These are phyloP conservation scores for Watsonalla binaria DNA, from an alignment of 2,888 invertebrate genomes.

Conservation along the genomic window DNA sequence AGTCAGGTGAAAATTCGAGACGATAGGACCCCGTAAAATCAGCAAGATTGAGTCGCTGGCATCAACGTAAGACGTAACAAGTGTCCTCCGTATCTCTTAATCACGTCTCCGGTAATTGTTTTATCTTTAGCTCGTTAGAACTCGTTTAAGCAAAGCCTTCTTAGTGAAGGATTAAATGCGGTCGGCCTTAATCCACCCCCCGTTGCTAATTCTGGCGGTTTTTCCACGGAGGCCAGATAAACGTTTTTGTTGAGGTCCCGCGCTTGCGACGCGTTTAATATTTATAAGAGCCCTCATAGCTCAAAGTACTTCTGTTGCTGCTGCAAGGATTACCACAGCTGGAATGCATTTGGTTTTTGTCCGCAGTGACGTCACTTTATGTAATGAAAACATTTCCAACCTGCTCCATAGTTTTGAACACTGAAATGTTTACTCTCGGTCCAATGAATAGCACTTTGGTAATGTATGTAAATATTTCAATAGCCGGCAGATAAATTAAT, in stretches of 20 bases:
- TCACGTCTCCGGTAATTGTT: constrained; percentile 76
- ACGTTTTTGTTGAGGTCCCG: constrained; percentile 71
- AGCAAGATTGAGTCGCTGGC: constrained; percentile 30
- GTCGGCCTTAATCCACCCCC: constrained; percentile 76
- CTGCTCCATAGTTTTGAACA: constrained; percentile 12
- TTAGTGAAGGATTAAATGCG: constrained; percentile 79
- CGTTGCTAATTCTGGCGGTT: constrained; percentile 76
- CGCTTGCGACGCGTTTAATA: constrained; percentile 63
- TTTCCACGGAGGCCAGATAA: constrained; percentile 75
- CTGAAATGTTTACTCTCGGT: constrained; percentile 3
- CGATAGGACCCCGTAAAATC: constrained; percentile 30
- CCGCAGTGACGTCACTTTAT: constrained; percentile 39
- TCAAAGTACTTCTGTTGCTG: constrained; percentile 56
- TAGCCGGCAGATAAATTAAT: constrained; percentile 38
- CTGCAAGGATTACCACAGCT: constrained; percentile 59
- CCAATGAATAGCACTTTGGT: not conserved
- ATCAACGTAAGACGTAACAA: constrained; percentile 71
- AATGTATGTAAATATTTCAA: constrained; percentile 14
- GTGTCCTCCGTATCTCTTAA: constrained; percentile 77
- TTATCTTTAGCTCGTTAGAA: constrained; percentile 79
- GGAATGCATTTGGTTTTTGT: constrained; percentile 59
- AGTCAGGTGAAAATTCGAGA: constrained; percentile 10
- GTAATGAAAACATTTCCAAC: constrained; percentile 42
- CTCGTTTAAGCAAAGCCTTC: constrained; percentile 79
- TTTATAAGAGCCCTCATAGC: constrained; percentile 70